Evolutionary conservation across 1,140 invertebrate species (phyloP).

Genomic region (Bilobella aurantiaca): DNA sequence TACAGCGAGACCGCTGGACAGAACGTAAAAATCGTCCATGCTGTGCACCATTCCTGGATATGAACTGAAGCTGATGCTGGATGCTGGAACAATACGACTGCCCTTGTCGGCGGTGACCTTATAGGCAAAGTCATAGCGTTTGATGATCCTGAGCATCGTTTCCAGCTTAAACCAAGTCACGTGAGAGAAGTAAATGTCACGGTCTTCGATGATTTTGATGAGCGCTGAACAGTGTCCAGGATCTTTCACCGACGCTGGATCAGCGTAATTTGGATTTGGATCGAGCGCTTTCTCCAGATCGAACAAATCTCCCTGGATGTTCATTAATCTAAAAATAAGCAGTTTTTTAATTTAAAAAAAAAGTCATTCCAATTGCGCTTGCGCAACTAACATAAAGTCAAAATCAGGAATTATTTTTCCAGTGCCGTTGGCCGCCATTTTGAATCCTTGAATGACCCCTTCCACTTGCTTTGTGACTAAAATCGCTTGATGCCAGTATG

Average conservation of each 20-base stretch:
- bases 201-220: constrained; percentile 45
- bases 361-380: neutral
- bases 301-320: constrained; percentile 63
- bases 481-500: constrained; percentile 68
- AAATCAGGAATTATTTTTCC: constrained; percentile 50
- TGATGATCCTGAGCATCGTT: constrained; percentile 78
- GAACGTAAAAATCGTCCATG: constrained; percentile 75
- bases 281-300: constrained; percentile 51
- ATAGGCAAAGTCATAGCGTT: constrained; percentile 76
- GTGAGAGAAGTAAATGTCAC: constrained; percentile 52
- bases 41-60: constrained; percentile 82
- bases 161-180: constrained; percentile 55
- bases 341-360: neutral
- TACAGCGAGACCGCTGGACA: constrained; percentile 52
- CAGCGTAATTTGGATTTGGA: constrained; percentile 35
- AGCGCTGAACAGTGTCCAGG: constrained; percentile 52
- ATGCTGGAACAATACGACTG: constrained; percentile 51
- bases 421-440: constrained; percentile 52
- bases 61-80: constrained; percentile 65
- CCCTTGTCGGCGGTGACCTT: constrained; percentile 45
- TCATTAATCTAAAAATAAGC: constrained; percentile 48
- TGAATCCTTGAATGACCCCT: constrained; percentile 57
- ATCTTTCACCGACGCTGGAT: constrained; percentile 34
- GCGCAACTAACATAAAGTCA: constrained; percentile 49
- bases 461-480: constrained; percentile 59